Percentiles rank a stretch among this genome's conserved stretches.
Evolutionary conservation across 2,797 vertebrate genomes (phyloP).

Genomic region (Anniella stebbinsi): DNA sequence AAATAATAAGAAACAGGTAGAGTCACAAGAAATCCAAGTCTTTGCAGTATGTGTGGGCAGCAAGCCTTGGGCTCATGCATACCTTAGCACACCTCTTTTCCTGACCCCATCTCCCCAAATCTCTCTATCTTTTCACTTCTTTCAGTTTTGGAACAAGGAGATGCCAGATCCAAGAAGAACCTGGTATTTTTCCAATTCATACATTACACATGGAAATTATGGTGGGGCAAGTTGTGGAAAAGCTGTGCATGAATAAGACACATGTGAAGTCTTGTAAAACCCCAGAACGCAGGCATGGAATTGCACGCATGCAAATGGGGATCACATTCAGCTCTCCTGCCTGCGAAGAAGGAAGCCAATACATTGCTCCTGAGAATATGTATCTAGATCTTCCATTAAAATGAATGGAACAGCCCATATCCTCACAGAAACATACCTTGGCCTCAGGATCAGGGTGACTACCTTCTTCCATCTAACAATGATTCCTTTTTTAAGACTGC

Average conservation of each 20-base stretch:
- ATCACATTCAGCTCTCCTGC: not conserved
- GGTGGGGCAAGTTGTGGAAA: not conserved
- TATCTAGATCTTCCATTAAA: not conserved
- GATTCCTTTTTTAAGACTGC: not conserved
- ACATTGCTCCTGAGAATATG: not conserved
- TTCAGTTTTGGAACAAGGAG: not conserved
- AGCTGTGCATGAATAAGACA: not conserved
- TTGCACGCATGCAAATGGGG: too few species aligned
- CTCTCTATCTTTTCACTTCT: not conserved
- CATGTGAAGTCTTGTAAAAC: not conserved
- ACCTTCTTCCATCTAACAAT: not conserved
- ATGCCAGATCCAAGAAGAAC: not conserved
- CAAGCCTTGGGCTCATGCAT: not conserved
- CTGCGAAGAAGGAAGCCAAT: not conserved
- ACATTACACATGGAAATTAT: not conserved
- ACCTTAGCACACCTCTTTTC: not conserved
- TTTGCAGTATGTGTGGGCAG: not conserved
- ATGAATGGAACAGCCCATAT: not conserved
- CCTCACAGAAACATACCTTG: not conserved
- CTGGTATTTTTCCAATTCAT: not conserved
- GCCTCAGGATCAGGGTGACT: not conserved
- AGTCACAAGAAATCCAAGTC: not conserved
- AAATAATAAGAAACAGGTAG: constrained; percentile 44
- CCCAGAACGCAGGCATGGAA: not conserved
- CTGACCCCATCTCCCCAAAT: not conserved